Conservation (phyloP, 2,797 vertebrate genomes). For the Mormyrops boulengeri region DNA sequence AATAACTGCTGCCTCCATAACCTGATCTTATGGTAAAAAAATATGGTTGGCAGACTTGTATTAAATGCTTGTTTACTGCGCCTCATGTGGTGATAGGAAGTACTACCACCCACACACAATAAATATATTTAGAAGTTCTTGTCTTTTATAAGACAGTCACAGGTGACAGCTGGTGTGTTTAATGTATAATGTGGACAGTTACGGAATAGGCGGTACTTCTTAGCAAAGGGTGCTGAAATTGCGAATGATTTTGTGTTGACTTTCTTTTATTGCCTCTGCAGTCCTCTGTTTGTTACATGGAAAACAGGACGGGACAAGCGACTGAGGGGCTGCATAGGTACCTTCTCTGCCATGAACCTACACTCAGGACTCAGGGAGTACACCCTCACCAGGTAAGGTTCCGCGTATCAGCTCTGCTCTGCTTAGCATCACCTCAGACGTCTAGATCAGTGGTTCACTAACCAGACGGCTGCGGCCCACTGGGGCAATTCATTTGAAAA, state of each 20-base stretch:
- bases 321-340: slow-evolving; percentile 99
- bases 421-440: not conserved
- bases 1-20: not conserved
- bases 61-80: not conserved
- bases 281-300: slow-evolving; percentile 99
- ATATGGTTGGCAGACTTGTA: not conserved
- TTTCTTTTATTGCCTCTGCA: slow-evolving; percentile 49
- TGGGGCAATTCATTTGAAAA: not conserved
- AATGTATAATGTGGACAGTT: not conserved
- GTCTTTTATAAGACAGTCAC: not conserved
- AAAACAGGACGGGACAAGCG: slow-evolving; percentile 99
- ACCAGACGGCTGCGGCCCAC: not conserved
- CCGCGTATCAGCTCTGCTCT: not conserved
- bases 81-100: not conserved
- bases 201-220: not conserved
- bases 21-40: not conserved
- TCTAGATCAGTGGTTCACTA: not conserved
- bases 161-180: not conserved
- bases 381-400: slow-evolving; percentile 97
- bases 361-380: slow-evolving; percentile 99
- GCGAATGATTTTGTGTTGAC: not conserved
- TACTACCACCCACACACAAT: not conserved
- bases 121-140: not conserved
- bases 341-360: slow-evolving; percentile 99
- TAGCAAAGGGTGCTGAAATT: not conserved